Conservation (phyloP, 2,888 invertebrate species). For the Diplazon laetatorius region DNA sequence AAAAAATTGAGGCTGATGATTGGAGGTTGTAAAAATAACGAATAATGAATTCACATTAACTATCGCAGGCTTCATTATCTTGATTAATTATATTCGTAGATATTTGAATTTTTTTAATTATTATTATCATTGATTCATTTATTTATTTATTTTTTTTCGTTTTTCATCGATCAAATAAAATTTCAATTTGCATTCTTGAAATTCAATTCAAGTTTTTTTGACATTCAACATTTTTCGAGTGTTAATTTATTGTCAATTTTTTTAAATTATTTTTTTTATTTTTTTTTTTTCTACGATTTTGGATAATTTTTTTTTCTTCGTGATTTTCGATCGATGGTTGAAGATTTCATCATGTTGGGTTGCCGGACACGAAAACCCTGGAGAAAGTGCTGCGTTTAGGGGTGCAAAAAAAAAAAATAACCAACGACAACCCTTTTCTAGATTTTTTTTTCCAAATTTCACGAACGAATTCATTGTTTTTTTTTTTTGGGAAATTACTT, state of each 20-base stretch:
- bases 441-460: constrained; percentile 11
- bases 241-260: not conserved
- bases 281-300: not conserved
- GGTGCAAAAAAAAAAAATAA: not conserved
- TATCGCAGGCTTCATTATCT: constrained; percentile 4
- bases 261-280: not conserved
- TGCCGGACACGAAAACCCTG: constrained; percentile 56
- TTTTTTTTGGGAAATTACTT: no score
- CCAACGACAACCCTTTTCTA: constrained; percentile 17
- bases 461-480: no score
- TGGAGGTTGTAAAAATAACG: constrained; percentile 22
- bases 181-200: no score
- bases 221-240: no score
- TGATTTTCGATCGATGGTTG: not conserved
- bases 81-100: not conserved
- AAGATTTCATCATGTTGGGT: constrained; percentile 18
- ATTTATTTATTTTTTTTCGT: not conserved
- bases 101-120: no score
- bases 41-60: constrained; percentile 9
- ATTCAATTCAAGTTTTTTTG: no score
- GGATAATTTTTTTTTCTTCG: constrained; percentile 1
- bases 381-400: constrained; percentile 49
- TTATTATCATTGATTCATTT: no score
- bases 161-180: constrained; percentile 4
- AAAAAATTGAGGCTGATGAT: constrained; percentile 28